phyloP scores from a whole-genome alignment of 2,113 vertebrate genomes.

The Mormyrus lacerda region DNA sequence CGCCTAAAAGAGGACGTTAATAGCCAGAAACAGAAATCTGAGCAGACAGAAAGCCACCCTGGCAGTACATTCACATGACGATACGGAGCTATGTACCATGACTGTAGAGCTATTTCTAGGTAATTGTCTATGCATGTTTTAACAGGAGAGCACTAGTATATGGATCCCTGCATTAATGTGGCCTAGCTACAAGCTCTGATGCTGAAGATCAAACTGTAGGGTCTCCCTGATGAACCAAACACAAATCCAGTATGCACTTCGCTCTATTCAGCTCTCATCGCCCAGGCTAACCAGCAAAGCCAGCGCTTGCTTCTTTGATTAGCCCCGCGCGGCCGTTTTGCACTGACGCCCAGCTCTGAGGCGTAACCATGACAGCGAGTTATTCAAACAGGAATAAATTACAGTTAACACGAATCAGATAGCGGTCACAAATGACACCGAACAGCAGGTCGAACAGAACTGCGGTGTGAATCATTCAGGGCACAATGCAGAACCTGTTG shows the following conservation, averaged over 20 bases:
- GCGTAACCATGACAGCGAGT: slow-evolving; percentile 44
- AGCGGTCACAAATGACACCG: neutral
- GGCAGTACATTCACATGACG: neutral
- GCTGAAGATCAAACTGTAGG: neutral
- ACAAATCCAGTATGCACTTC: neutral
- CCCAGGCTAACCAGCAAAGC: neutral
- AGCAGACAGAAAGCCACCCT: neutral
- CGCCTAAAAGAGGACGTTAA: neutral
- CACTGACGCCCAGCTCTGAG: slow-evolving; percentile 23
- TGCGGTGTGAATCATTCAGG: neutral
- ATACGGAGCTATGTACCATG: neutral
- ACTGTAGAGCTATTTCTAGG: neutral
- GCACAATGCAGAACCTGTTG: neutral
- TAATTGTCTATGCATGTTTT: neutral
- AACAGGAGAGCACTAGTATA: neutral
- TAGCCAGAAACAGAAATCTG: neutral
- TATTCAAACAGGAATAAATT: slow-evolving; percentile 34
- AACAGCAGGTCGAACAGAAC: slow-evolving; percentile 4
- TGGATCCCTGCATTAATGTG: neutral
- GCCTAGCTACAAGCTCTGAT: neutral
- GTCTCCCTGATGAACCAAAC: neutral
- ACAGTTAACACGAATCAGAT: slow-evolving; percentile 21
- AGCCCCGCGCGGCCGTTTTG: slow-evolving; percentile 10
- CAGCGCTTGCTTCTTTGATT: neutral
- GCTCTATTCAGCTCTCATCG: neutral